Percentiles rank a stretch among this genome's conserved stretches.
phyloP scores from a whole-genome alignment of 2,113 vertebrate genomes.

The Panthera uncia region DNA sequence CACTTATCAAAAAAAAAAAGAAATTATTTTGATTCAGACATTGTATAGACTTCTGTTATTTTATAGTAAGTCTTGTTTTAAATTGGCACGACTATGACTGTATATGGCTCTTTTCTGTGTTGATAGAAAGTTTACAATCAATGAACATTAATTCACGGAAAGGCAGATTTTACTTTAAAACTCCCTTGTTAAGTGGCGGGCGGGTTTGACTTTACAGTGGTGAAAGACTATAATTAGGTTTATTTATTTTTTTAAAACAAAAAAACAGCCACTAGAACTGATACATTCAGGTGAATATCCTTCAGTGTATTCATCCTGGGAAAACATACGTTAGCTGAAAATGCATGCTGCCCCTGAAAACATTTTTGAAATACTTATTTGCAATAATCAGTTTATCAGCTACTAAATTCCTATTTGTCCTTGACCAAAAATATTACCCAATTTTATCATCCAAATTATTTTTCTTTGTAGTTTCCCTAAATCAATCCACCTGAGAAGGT shows the following conservation, averaged over 20 bases:
- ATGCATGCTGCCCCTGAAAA: background rate
- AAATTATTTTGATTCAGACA: background rate
- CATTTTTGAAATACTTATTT: conserved; percentile 6
- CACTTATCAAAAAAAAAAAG: background rate
- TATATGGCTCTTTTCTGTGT: background rate
- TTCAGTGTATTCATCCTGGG: background rate
- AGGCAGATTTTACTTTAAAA: conserved; percentile 25
- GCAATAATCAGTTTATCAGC: background rate
- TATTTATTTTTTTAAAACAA: background rate
- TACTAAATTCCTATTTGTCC: background rate
- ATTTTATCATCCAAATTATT: background rate
- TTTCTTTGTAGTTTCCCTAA: background rate
- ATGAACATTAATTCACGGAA: conserved; percentile 42
- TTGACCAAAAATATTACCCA: background rate
- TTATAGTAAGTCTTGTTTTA: conserved; percentile 34
- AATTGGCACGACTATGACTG: background rate
- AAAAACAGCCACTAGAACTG: background rate
- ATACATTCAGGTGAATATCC: background rate
- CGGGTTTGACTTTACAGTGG: background rate
- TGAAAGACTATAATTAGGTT: background rate
- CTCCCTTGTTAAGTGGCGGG: background rate
- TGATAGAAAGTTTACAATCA: conserved; percentile 5
- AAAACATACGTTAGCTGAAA: background rate
- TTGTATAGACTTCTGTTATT: background rate
- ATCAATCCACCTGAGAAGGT: background rate